These are phyloP conservation scores for Megaceryle maxima DNA, from an alignment of 2,113 vertebrate genomes.

Conservation along the genomic window DNA sequence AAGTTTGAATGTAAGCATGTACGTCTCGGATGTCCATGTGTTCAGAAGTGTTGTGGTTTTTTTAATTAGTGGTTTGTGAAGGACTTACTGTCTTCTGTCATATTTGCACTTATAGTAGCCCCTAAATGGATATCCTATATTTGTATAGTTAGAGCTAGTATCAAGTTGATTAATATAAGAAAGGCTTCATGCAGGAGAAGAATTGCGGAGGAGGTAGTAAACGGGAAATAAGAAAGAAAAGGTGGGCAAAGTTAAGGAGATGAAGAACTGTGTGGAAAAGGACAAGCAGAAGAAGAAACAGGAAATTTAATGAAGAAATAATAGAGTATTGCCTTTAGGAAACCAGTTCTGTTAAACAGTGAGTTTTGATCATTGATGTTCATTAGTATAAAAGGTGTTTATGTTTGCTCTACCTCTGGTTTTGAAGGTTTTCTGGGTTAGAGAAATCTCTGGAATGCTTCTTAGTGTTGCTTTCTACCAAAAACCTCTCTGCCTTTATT, in stretches of 20 bases:
- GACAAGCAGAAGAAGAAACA: neutral
- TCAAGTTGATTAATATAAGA: fast-evolving
- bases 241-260: neutral
- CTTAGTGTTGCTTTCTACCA: neutral
- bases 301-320: neutral
- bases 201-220: neutral
- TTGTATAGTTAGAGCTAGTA: neutral
- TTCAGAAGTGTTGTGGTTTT: neutral
- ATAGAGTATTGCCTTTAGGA: neutral
- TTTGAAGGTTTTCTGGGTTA: neutral
- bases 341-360: neutral
- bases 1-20: neutral
- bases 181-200: neutral
- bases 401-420: fast-evolving
- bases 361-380: neutral
- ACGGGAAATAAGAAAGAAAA: neutral
- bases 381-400: neutral
- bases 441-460: neutral
- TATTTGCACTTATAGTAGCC: neutral
- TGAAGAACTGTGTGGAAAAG: neutral
- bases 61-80: neutral
- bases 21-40: neutral
- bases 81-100: neutral
- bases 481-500: conserved; percentile 1
- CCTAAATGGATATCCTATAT: neutral